Conservation (phyloP, 2,113 vertebrate species). For the Bos taurus region DNA sequence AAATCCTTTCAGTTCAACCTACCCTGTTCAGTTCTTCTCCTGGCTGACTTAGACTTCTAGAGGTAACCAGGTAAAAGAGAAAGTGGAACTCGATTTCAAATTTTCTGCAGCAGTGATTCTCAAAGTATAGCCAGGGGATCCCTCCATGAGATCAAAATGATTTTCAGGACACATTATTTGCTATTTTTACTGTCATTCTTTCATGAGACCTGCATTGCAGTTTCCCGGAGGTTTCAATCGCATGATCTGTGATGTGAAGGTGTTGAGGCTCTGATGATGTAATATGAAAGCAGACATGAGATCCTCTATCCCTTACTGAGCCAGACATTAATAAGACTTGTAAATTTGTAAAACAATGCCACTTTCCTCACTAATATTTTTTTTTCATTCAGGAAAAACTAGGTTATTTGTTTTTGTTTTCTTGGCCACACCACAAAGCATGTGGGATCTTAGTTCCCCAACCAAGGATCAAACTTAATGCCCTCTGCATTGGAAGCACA, state of each 20-base stretch:
- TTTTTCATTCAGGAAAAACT: neutral
- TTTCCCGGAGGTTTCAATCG: neutral
- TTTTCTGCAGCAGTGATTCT: neutral
- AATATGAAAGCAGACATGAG: rapidly evolving
- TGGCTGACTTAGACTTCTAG: neutral
- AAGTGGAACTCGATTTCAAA: neutral
- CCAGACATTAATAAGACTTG: neutral
- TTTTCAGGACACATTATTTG: neutral
- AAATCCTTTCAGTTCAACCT: neutral
- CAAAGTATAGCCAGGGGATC: neutral
- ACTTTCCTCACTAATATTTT: neutral
- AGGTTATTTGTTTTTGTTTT: neutral
- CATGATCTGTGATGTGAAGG: rapidly evolving
- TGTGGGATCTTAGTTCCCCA: neutral
- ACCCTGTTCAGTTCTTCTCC: neutral
- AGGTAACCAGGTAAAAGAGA: neutral
- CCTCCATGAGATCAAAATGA: neutral
- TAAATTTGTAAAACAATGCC: neutral
- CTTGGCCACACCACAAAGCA: neutral
- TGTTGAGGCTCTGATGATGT: neutral
- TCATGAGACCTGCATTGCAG: rapidly evolving
- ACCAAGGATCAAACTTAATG: neutral
- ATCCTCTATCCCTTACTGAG: neutral
- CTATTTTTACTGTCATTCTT: neutral
- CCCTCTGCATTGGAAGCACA: neutral